Percentiles rank a stretch among this genome's conserved stretches.
Evolutionary conservation across 2,888 invertebrate genomes (phyloP).

Genomic region (Agonopterix alstromeriana): DNA sequence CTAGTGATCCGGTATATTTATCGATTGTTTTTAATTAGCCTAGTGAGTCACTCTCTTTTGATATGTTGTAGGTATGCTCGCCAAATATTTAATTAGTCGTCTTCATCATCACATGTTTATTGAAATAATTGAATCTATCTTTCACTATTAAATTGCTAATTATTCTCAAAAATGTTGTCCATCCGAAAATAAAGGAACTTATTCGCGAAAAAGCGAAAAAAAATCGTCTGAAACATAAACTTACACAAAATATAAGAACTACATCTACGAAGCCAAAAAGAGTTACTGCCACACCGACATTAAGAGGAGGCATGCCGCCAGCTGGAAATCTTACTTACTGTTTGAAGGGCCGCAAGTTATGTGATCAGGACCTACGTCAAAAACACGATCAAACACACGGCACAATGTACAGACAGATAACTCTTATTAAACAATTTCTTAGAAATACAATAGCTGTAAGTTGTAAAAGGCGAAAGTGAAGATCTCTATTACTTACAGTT

Average conservation of each 20-base stretch:
- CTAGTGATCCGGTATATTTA: slow-evolving; percentile 7
- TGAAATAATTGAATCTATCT: slow-evolving; percentile 22
- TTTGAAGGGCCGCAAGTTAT: slow-evolving; percentile 72
- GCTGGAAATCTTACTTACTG: slow-evolving; percentile 69
- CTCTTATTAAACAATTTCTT: not conserved
- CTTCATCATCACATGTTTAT: slow-evolving; percentile 38
- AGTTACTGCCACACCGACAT: slow-evolving; percentile 60
- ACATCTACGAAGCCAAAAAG: slow-evolving; percentile 59
- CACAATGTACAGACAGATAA: slow-evolving; percentile 47
- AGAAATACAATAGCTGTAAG: slow-evolving; percentile 12
- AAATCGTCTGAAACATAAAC: slow-evolving; percentile 35
- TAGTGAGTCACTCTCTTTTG: slow-evolving; percentile 39
- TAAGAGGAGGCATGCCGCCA: slow-evolving; percentile 58
- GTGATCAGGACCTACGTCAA: slow-evolving; percentile 76
- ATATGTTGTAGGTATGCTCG: slow-evolving; percentile 28
- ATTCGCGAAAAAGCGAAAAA: slow-evolving; percentile 45
- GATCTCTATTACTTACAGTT: slow-evolving; percentile 37
- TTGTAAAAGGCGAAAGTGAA: slow-evolving; percentile 38
- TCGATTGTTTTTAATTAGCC: slow-evolving; percentile 18
- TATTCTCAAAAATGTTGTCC: slow-evolving; percentile 7
- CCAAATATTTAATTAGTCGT: slow-evolving; percentile 47
- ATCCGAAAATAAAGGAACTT: slow-evolving; percentile 22
- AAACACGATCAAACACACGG: slow-evolving; percentile 73
- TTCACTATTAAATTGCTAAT: slow-evolving; percentile 21
- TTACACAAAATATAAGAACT: slow-evolving; percentile 22